Base-by-base conservation (phyloP, 2,113 vertebrate species). In the Gambusia affinis region DNA sequence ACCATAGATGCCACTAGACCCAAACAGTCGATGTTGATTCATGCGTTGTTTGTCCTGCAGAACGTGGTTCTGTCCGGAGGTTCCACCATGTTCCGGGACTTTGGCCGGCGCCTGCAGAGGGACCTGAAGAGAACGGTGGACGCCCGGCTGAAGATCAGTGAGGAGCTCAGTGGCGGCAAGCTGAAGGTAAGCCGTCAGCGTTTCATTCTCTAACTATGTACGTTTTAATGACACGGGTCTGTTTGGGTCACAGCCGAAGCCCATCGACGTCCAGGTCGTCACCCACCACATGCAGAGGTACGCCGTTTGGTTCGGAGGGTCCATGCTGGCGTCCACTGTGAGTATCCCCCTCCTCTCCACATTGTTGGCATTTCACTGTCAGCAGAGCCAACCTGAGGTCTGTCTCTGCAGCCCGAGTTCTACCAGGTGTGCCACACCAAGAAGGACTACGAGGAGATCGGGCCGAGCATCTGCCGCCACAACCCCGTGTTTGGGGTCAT, bases 391-490 rank as follows among this genome's bases (percentile, higher is more conserved):
- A 5, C 11, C 24, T 11, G 22, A 28, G 61, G 1, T 63, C 19
- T 66, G 29, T 24, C 28, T 57, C 68, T 31, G 17, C 94, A 99
- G 98, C 98, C 98, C 51, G 98, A 99, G 93, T 99, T 99, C 93
- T 99, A 99, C 96, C 98, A 99, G 95, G 98, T 99, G 75, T 99
- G 98, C 95, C 98, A 99, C 95, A 99, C 98, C 95, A 99, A 99
- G 94, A 99, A 99, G 90, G 98, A 99, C 93, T 99, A 99, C 87
- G 98, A 99, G 89, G 98, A 99, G 95, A 98, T 98, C 79, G 98
- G 98, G 87, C 98, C 98, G 83, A 99, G 98, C 95, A 99, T 99
- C 95, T 99, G 98, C 92, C 98, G 97, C 94, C 98, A 99, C 95
- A 99, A 99, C 92, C 98, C 98, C n/a, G 98, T 99, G 85, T 99